Base-by-base conservation (phyloP, 1,140 invertebrate species). In the Colletes gigas region DNA sequence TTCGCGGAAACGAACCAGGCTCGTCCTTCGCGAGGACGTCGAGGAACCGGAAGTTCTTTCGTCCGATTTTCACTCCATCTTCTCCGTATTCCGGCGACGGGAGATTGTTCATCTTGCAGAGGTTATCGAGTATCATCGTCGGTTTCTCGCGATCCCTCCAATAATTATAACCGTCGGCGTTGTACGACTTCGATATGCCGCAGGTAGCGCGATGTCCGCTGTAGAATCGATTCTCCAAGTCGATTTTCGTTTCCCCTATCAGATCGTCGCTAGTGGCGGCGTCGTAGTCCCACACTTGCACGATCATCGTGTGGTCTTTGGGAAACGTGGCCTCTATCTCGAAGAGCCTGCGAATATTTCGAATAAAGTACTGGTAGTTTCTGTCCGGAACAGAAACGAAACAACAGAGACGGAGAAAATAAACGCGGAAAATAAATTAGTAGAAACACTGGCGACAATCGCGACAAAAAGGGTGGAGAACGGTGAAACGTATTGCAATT, bases 161-260 rank as follows among this genome's bases (percentile, higher is more conserved):
- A 44, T 94, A 93, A 86, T 96, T 96, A 83, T 96, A 97, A 4
- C 97, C 97, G 1, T 82, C 89, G 65, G 94, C 95, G 75, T 95
- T 94, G 90, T 97, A 98, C 88, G 95, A 95, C 21, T 93, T 93
- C 0, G 96, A 88, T 19, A 98, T 92, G 0, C 97, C 98, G 89
- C 97, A 97, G 8, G 94, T 94, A 1, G 96, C 97, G 62, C 97
- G 94, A 89, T 98, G 97, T 84, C 94, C 94, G 14, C 95, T 96
- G 88, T 97, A 97, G 90, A 96, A 97, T 78, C 98, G 94, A 92
- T 98, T 97, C 93, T 98, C 98, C 39, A 98, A 93, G 90, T 98
- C 98, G 72, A 98, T 96, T 84, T 93, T 94, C 0, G 97, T 98
- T 86, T 96, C 95, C 0, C 98, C 98, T 82, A 98, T 98, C 3